Conservation (phyloP, 2,888 invertebrate species). For the Phortica okadai region DNA sequence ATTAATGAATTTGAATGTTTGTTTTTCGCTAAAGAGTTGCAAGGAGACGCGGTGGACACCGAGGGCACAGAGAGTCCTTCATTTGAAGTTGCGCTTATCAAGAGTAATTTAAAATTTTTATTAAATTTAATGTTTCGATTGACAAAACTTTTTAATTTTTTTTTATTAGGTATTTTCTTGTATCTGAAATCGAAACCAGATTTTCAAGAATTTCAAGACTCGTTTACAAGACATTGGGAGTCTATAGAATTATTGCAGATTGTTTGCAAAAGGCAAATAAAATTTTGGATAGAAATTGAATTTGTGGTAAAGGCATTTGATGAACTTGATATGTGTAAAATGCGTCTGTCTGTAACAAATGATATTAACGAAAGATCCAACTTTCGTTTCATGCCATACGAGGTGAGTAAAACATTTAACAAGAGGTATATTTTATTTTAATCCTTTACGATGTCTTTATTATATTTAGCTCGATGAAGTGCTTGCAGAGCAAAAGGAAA, state of each 20-base stretch:
- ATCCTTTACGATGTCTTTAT: neutral
- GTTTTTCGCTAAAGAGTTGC: conserved; percentile 78
- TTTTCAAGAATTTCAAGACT: conserved; percentile 40
- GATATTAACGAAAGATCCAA: conserved; percentile 63
- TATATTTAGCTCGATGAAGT: conserved; percentile 54
- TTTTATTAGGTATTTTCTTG: conserved; percentile 70
- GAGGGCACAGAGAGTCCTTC: conserved; percentile 82
- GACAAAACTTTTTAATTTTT: neutral
- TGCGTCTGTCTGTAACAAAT: conserved; percentile 74
- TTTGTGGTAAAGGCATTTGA: conserved; percentile 80
- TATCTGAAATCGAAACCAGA: conserved; percentile 74
- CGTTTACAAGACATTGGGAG: conserved; percentile 66
- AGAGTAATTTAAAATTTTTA: conserved; percentile 68
- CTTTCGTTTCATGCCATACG: conserved; percentile 57
- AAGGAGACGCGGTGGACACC: conserved; percentile 77
- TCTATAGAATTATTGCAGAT: conserved; percentile 81
- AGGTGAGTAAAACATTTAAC: conserved; percentile 48
- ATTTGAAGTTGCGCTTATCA: conserved; percentile 79
- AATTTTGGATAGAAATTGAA: conserved; percentile 76
- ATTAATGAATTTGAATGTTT: conserved; percentile 78
- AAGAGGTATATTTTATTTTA: neutral
- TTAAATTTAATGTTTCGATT: no score
- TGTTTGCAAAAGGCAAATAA: conserved; percentile 77
- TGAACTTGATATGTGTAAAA: conserved; percentile 85
- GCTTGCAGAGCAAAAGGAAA: conserved; percentile 52